Evolutionary conservation across 1,140 invertebrate genomes (phyloP), one percentile per base, ranked within the genome.

Genomic region (Ceratosolen solmsi): DNA sequence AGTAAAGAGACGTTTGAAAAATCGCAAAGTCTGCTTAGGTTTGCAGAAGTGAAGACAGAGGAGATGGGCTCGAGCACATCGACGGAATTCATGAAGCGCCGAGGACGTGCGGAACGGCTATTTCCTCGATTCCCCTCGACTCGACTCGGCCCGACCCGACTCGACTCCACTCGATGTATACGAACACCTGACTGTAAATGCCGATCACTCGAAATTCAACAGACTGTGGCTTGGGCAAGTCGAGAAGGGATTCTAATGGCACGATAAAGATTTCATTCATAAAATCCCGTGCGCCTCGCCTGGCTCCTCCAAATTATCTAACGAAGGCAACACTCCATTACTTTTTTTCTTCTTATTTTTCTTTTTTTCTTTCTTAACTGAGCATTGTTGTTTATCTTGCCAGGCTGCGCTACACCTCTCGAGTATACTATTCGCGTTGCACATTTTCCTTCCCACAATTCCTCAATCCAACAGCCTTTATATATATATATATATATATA

Each of bases 251-350:
- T 41, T 70, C 17, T 8, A 78, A 54, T 51, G 22, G 51, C 4
- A 25, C 68, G 71, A 74, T 80, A 80, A 58, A 11, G 30, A 17
- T 80, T 80, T 51, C 78, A 80, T 80, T 80, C 78, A 80, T 80
- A 80, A 80, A 79, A 27, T 25, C 33, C 63, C 17, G 68, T 49
- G n/a, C 4, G 33, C 68, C 68, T 80, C 78, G 68, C 78, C 54
- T 80, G 70, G 78, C 36, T 73, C 54, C 17, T 33, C 38, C 36
- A 73, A 80, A 72, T 80, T 72, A 80, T 20, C 25, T 2, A 30
- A 51, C 51, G 68, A 46, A 58, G 49, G 71, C 33, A 25, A 71
- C 20, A 54, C 33, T 13, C 9, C 41, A 56, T n/a, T n/a, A n/a
- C n/a, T n/a, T n/a, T n/a, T n/a, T n/a, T n/a, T n/a, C n/a, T n/a